phyloP scores from a whole-genome alignment of 1,140 invertebrate genomes.

The Drosophila nannoptera region DNA sequence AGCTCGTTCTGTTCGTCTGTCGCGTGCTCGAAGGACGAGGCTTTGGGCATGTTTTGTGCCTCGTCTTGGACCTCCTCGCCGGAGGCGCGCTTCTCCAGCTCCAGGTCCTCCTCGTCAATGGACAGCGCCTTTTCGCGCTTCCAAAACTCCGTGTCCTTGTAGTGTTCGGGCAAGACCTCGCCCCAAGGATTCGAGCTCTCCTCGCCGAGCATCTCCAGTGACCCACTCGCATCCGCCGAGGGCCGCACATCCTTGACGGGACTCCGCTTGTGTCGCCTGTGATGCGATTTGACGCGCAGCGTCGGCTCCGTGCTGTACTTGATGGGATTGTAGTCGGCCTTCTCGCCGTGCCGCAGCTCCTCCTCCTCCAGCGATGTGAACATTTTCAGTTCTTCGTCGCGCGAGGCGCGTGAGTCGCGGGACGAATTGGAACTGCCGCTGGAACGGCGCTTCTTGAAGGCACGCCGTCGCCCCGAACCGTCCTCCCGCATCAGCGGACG shows the following conservation, averaged over 20 bases:
- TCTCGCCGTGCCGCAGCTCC: conserved; percentile 79
- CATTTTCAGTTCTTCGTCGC: conserved; percentile 82
- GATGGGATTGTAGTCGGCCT: conserved; percentile 70
- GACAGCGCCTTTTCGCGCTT: conserved; percentile 73
- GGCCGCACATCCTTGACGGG: conserved; percentile 65
- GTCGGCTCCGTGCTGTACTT: conserved; percentile 70
- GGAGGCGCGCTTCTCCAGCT: conserved; percentile 43
- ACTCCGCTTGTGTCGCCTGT: conserved; percentile 70
- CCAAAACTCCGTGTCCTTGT: conserved; percentile 78
- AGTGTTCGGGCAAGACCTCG: conserved; percentile 70
- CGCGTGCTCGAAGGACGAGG: conserved; percentile 71
- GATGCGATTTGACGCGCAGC: conserved; percentile 63
- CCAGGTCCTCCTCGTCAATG: conserved; percentile 72
- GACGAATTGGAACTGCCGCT: conserved; percentile 81
- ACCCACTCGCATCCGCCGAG: conserved; percentile 23
- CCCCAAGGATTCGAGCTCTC: conserved; percentile 75
- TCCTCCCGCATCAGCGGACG: conserved; percentile 81
- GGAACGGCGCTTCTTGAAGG: conserved; percentile 82
- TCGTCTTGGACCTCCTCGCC: conserved; percentile 43
- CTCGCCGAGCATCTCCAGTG: conserved; percentile 72
- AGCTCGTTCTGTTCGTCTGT: conserved; percentile 63
- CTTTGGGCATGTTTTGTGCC: conserved; percentile 52
- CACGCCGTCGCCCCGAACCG: conserved; percentile 81
- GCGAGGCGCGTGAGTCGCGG: conserved; percentile 80
- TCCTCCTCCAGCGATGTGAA: conserved; percentile 83